phyloP scores from a whole-genome alignment of 2,113 vertebrate species.

The Podarcis cretensis region DNA sequence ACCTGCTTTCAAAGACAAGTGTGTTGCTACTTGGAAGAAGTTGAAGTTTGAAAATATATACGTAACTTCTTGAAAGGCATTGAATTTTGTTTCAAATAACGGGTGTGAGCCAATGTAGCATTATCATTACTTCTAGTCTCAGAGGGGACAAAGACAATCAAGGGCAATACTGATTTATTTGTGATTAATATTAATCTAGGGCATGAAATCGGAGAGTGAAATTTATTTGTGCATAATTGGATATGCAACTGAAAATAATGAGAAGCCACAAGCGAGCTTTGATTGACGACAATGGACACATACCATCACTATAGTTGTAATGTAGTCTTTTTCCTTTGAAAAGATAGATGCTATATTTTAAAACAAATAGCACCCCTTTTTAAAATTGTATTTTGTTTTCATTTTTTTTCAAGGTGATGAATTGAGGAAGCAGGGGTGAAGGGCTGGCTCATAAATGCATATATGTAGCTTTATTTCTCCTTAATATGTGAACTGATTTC shows the following conservation, averaged over 20 bases:
- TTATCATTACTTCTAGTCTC: constrained; percentile 13
- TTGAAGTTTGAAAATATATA: constrained; percentile 45
- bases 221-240: constrained; percentile 52
- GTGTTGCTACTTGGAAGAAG: constrained; percentile 30
- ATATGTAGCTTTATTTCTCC: neutral
- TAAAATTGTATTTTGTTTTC: constrained; percentile 24
- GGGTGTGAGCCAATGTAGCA: neutral
- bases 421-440: constrained; percentile 27
- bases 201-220: constrained; percentile 58
- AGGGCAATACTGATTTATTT: constrained; percentile 57
- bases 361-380: constrained; percentile 8
- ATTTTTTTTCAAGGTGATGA: neutral
- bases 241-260: constrained; percentile 45
- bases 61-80: constrained; percentile 40
- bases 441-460: neutral
- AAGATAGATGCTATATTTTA: constrained; percentile 35
- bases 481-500: neutral
- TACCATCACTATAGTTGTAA: neutral
- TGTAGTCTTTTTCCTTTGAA: constrained; percentile 39
- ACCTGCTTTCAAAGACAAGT: constrained; percentile 45
- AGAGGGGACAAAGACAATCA: constrained; percentile 58
- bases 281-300: constrained; percentile 24
- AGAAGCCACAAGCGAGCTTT: constrained; percentile 8
- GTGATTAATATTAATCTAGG: constrained; percentile 51
- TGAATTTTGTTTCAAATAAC: constrained; percentile 20